Conservation (phyloP, 2,888 invertebrate species). For the Alitta virens region DNA sequence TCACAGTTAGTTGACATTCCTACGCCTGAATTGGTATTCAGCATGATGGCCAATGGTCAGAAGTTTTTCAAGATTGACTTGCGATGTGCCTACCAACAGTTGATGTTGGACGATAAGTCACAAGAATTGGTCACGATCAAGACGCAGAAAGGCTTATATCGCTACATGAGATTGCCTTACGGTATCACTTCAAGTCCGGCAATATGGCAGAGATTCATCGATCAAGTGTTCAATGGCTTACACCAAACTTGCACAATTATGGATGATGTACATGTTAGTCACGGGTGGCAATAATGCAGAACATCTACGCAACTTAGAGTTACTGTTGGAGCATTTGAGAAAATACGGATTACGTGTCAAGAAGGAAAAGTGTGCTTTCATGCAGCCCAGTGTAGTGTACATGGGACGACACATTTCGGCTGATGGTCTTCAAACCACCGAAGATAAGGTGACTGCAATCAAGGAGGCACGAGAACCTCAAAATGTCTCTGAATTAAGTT, state of each 20-base stretch:
- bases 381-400: not conserved
- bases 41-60: slow-evolving; percentile 18
- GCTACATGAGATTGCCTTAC: slow-evolving; percentile 4
- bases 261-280: too few relatives aligned
- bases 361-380: not conserved
- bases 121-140: not conserved
- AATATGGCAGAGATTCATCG: not conserved
- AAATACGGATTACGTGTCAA: not conserved
- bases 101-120: not conserved
- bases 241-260: not conserved
- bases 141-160: not conserved
- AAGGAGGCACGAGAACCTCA: not conserved
- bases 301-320: not conserved
- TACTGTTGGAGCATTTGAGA: not conserved
- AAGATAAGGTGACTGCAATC: not conserved
- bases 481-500: not conserved
- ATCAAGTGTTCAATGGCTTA: not conserved
- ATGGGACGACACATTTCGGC: not conserved
- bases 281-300: not conserved
- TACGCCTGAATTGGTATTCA: slow-evolving; percentile 16
- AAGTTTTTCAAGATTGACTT: slow-evolving; percentile 31
- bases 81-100: slow-evolving; percentile 27
- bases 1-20: too few relatives aligned
- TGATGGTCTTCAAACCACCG: not conserved
- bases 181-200: not conserved